Conservation (phyloP, 2,888 invertebrate species). For the Silvanus unidentatus region DNA sequence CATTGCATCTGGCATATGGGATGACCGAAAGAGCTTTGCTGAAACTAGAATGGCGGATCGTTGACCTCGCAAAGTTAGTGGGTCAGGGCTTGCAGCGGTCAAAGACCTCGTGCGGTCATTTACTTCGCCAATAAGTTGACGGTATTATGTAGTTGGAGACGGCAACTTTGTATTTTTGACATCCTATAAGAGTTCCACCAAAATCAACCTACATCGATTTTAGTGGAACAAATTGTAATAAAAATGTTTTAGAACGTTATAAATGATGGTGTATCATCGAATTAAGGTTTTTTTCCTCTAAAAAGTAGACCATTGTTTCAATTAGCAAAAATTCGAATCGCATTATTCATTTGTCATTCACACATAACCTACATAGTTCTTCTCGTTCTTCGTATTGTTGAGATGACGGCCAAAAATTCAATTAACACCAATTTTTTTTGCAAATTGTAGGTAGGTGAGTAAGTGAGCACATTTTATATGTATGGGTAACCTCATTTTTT, state of each 20-base stretch:
- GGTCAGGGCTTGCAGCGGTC: conserved; percentile 47
- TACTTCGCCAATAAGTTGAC: conserved; percentile 26
- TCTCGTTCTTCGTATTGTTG: neutral
- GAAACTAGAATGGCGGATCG: conserved; percentile 47
- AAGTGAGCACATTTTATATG: neutral
- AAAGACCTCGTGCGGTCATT: conserved; percentile 43
- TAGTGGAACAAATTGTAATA: too few relatives aligned
- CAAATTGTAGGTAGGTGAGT: conserved; percentile 1
- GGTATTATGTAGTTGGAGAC: neutral
- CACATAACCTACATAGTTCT: neutral
- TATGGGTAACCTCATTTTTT: neutral
- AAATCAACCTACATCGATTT: too few relatives aligned
- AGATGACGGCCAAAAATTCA: neutral
- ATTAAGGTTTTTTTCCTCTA: too few relatives aligned
- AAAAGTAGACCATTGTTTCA: too few relatives aligned
- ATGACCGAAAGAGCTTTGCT: conserved; percentile 27
- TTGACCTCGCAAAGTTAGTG: conserved; percentile 48
- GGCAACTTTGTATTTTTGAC: neutral
- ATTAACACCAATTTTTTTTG: conserved; percentile 1
- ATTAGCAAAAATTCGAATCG: neutral
- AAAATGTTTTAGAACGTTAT: too few relatives aligned
- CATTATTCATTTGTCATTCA: neutral
- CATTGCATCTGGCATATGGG: conserved; percentile 26
- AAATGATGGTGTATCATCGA: too few relatives aligned
- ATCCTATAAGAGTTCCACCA: too few relatives aligned